Evolutionary conservation across 2,888 invertebrate species (phyloP), one percentile per base, ranked within the genome.

Genomic region (Pogonocherus hispidulus): DNA sequence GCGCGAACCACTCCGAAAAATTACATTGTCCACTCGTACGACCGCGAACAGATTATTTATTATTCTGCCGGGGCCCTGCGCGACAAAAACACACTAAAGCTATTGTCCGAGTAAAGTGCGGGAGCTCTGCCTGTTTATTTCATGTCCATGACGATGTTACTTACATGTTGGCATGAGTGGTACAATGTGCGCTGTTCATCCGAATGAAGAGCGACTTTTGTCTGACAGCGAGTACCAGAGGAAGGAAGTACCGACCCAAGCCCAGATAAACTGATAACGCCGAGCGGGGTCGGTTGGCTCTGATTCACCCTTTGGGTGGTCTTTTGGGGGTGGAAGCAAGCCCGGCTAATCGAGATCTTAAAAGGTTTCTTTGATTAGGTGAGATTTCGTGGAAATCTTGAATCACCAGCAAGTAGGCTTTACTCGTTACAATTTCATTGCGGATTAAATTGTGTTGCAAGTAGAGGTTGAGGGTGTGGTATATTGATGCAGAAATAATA

Each of bases 221-320:
- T 66, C n/a, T 41, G 41, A 14, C 14, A 3, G 55, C 44, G 20
- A 22, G 51, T 60, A 56, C 27, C 54, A 37, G 46, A n/a, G n/a
- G n/a, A 57, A 70, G 68, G 70, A 69, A 68, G 62, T 63, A 62
- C 70, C 72, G 67, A 71, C 74, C 68, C 62, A 66, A 27, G 8
- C 27, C 60, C 57, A 68, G 72, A 72, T 70, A 67, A 70, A 56
- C 60, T 52, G 62, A 62, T 62, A 62, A 62, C 51, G 49, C n/a
- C 8, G 8, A 3, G n/a, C 63, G 57, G 68, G 41, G 68, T 54
- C 68, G 62, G 59, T 32, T 11, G n/a, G 11, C 19, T 23, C 19
- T 41, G 41, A 41, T 41, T 11, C 46, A 11, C 18, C 3, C 8
- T 8, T 16, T 8, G 22, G 20, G 55, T 32, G 27, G 54, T 54